Percentiles rank a stretch among this genome's conserved stretches.
phyloP scores from a whole-genome alignment of 2,797 vertebrate genomes.

The Paedocypris micromegethes region DNA sequence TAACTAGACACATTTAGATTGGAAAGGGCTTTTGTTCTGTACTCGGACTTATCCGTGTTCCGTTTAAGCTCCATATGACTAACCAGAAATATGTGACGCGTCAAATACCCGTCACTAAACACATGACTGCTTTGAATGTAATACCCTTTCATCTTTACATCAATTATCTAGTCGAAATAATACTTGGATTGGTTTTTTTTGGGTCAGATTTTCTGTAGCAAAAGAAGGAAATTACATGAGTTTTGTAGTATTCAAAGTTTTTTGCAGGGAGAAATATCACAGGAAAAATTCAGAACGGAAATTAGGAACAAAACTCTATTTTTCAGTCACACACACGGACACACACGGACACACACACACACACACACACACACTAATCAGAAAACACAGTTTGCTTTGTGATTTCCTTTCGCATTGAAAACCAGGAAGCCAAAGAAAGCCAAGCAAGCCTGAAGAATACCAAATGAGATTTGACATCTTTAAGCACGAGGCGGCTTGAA shows the following conservation, averaged over 20 bases:
- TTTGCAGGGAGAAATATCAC: no score
- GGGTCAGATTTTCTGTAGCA: no score
- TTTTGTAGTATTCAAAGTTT: no score
- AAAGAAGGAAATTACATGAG: no score
- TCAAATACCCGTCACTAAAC: background rate
- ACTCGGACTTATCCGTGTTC: background rate
- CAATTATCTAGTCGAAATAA: no score
- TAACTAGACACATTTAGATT: constrained; percentile 20
- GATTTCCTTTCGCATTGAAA: constrained; percentile 40
- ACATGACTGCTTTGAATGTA: background rate
- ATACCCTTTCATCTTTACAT: no score
- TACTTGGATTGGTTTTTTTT: no score
- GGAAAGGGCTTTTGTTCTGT: constrained; percentile 4
- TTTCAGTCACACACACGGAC: no score
- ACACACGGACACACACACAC: no score
- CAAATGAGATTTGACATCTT: constrained; percentile 42
- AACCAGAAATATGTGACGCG: background rate
- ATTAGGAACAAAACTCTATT: no score
- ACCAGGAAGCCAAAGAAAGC: constrained; percentile 32
- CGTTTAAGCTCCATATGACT: background rate
- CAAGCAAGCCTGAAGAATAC: constrained; percentile 38
- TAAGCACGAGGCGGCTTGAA: constrained; percentile 19
- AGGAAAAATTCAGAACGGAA: no score
- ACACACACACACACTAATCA: constrained; percentile 27
- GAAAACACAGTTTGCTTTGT: constrained; percentile 38